phyloP scores from a whole-genome alignment of 2,797 vertebrate genomes.

The Saxicola maurus region DNA sequence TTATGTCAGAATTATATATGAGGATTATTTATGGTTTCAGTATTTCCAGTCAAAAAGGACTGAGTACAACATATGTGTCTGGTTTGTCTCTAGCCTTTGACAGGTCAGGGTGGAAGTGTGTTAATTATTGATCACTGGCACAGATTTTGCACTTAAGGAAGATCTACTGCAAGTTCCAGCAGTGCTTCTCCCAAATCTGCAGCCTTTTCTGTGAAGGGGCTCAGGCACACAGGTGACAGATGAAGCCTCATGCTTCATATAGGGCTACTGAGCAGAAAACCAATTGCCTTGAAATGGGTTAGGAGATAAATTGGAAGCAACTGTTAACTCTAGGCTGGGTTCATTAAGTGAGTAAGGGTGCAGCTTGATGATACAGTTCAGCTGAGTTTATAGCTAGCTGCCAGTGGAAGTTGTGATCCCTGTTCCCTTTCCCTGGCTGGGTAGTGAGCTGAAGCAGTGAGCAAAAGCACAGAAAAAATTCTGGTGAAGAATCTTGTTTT shows the following conservation, averaged over 20 bases:
- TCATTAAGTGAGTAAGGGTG: neutral
- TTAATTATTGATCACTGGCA: constrained; percentile 29
- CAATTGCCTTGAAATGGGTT: neutral
- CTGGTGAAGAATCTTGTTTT: neutral
- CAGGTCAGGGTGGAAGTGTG: neutral
- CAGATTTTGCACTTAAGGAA: constrained; percentile 9
- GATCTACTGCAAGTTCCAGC: constrained; percentile 1
- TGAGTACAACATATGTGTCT: neutral
- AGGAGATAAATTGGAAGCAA: neutral
- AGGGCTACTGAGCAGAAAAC: neutral
- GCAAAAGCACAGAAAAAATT: neutral
- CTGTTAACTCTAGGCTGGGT: neutral
- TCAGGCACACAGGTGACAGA: neutral
- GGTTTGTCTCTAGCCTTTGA: constrained; percentile 33
- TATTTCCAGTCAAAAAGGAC: constrained; percentile 19
- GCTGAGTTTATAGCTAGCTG: neutral
- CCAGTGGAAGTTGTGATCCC: neutral
- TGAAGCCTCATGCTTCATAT: neutral
- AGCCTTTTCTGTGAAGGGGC: neutral
- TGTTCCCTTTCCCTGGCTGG: neutral
- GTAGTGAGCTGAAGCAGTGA: neutral
- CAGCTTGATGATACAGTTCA: neutral
- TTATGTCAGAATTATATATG: neutral
- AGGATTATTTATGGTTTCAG: constrained; percentile 29
- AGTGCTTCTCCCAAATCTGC: neutral